Evolutionary conservation across 1,140 invertebrate species (phyloP).

Genomic region (Oryzaephilus surinamensis): DNA sequence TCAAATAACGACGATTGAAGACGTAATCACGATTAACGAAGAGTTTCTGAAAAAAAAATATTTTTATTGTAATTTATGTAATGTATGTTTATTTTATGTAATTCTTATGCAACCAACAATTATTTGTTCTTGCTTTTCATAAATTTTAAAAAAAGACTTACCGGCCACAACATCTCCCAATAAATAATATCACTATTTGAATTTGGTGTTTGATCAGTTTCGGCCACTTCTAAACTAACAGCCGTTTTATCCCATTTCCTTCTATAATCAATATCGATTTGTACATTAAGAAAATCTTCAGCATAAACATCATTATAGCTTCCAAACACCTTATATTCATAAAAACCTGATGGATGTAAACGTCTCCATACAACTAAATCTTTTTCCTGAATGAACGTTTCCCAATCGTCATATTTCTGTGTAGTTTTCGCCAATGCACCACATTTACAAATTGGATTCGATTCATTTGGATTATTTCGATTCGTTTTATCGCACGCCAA

Average conservation of each 20-base stretch:
- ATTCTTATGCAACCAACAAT: not conserved
- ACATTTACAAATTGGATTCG: too few species aligned
- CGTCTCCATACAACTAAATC: constrained; percentile 74
- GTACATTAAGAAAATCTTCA: constrained; percentile 69
- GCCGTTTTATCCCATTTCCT: constrained; percentile 73
- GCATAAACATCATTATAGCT: constrained; percentile 66
- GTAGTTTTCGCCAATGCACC: constrained; percentile 7
- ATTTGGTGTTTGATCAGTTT: constrained; percentile 45
- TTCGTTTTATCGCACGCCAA: not conserved
- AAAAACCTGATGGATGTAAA: constrained; percentile 55
- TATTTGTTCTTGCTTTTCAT: not conserved
- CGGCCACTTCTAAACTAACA: constrained; percentile 54
- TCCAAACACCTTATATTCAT: constrained; percentile 80
- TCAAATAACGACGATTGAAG: constrained; percentile 60
- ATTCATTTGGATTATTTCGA: too few species aligned
- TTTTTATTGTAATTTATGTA: too few species aligned
- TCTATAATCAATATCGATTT: constrained; percentile 68
- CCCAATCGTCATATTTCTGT: constrained; percentile 50
- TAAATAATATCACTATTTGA: constrained; percentile 65
- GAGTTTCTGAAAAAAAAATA: constrained; percentile 46
- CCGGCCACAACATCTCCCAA: constrained; percentile 82
- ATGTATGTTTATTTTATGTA: not conserved
- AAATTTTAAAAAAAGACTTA: constrained; percentile 36
- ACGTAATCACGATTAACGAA: constrained; percentile 83
- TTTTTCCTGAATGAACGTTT: constrained; percentile 64